phyloP scores from a whole-genome alignment of 2,888 invertebrate species.

The Eurois occulta region DNA sequence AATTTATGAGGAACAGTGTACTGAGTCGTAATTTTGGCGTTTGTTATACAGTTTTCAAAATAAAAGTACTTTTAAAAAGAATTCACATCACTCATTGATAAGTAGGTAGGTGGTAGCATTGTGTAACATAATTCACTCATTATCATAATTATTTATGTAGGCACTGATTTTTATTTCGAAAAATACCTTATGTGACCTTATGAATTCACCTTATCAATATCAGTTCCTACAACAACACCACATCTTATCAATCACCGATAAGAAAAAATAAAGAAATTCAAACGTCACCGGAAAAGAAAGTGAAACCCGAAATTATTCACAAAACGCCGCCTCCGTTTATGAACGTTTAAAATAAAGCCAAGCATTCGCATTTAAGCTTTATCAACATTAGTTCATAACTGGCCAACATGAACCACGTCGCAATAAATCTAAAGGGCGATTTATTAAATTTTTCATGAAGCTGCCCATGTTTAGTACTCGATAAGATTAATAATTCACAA shows the following conservation, averaged over 20 bases:
- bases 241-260: constrained; percentile 32
- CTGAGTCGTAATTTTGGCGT: constrained; percentile 59
- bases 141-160: constrained; percentile 12
- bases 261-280: constrained; percentile 1
- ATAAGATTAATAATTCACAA: constrained; percentile 90
- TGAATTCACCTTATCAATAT: not conserved
- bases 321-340: constrained; percentile 40
- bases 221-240: not conserved
- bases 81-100: constrained; percentile 32
- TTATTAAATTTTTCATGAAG: constrained; percentile 88
- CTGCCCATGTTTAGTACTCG: constrained; percentile 83
- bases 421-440: constrained; percentile 84
- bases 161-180: not conserved
- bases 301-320: constrained; percentile 42
- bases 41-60: constrained; percentile 4
- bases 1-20: constrained; percentile 76
- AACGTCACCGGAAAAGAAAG: constrained; percentile 45
- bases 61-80: not conserved
- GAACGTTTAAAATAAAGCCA: constrained; percentile 64
- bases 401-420: constrained; percentile 67
- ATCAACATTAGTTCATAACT: constrained; percentile 64
- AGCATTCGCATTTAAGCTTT: constrained; percentile 71
- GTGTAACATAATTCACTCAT: not conserved
- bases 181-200: not conserved
- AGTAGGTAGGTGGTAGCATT: not conserved